Evolutionary conservation across 2,888 invertebrate species (phyloP), one percentile per base, ranked within the genome.

Genomic region (Entomobrya proxima): DNA sequence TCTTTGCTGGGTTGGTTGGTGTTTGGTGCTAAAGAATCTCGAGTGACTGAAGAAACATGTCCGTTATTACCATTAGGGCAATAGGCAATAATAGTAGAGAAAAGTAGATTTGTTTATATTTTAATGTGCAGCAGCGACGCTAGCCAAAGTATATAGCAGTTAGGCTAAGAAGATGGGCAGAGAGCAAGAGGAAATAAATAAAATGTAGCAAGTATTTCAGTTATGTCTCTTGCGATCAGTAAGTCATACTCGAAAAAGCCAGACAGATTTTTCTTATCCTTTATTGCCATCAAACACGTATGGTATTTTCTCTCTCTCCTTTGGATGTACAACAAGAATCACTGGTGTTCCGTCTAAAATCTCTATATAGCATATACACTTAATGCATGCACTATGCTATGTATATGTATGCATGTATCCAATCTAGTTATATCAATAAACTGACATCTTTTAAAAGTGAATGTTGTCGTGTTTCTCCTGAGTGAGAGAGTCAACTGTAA

Each of bases 241-340:
- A 64, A 64, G 64, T 64, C 64, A 58, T 58, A 58, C 64, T 64
- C 35, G 35, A 6, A 13, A 61, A 18, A 35, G 32, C 27, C 58
- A 11, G 24, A 58, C 64, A 64, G 32, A 35, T 64, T 78, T 40
- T 44, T 78, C 61, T 78, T 78, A 61, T 78, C 77, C 18, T 61
- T 61, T 64, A 78, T 61, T 64, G 44, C 77, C 32, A 78, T 78
- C 44, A 30, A 6, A 24, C n/a, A 55, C 21, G 32, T 18, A 44
- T 44, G 11, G 64, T 24, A 55, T 40, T 37, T 24, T n/a, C n/a
- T 58, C n/a, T 69, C 32, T 74, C 13, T 21, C 32, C n/a, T n/a
- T n/a, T 58, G 27, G 1, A 27, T 24, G 44, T 44, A 7, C n/a
- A 18, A 67, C 18, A 35, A 67, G 5, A 32, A 64, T 9, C 18